phyloP scores from a whole-genome alignment of 1,140 invertebrate genomes.

The Euschistus heros region DNA sequence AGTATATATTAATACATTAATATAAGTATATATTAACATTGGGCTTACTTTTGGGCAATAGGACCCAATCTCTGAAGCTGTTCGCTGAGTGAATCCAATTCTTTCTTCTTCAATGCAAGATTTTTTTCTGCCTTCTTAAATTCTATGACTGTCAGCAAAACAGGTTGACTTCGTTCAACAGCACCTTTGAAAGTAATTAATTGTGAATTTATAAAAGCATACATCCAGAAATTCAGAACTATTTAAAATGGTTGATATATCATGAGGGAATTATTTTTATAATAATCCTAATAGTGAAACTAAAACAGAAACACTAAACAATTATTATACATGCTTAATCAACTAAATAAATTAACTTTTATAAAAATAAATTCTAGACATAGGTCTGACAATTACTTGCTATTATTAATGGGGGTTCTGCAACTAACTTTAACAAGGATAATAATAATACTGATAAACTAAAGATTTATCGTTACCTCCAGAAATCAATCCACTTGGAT shows the following conservation, averaged over 20 bases:
- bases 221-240: no score
- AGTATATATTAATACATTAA: no score
- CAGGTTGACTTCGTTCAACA: conserved; percentile 32
- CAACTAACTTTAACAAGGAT: neutral
- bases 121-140: conserved; percentile 42
- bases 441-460: neutral
- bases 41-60: conserved; percentile 40
- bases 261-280: no score
- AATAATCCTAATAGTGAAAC: no score
- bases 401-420: no score
- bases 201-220: no score
- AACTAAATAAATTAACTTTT: neutral
- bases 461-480: conserved; percentile 40
- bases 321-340: no score
- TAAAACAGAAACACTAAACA: no score
- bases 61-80: conserved; percentile 6
- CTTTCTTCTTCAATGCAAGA: conserved; percentile 40
- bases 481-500: conserved; percentile 78
- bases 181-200: conserved; percentile 17
- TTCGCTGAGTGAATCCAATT: conserved; percentile 38
- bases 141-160: conserved; percentile 40
- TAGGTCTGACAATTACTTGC: neutral
- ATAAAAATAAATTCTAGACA: neutral
- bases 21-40: no score
- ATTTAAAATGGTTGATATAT: no score